Conservation (phyloP, 2,113 vertebrate species). For the Myiopsitta monachus region DNA sequence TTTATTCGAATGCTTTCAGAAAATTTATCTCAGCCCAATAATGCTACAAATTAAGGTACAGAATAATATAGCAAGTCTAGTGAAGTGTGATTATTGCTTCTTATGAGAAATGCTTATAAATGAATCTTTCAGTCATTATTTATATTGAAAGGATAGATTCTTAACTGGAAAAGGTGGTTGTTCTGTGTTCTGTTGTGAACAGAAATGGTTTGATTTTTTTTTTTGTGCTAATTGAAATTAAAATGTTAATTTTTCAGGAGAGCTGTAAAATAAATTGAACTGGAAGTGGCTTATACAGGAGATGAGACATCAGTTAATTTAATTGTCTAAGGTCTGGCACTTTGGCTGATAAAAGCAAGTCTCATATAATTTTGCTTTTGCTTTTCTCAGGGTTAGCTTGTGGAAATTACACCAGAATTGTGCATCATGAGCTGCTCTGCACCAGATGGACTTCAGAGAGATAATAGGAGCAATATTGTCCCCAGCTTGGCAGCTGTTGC, state of each 20-base stretch:
- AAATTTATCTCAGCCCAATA: neutral
- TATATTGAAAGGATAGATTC: neutral
- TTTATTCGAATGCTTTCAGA: neutral
- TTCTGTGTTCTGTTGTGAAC: neutral
- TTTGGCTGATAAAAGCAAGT: neutral
- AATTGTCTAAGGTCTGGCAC: constrained; percentile 9
- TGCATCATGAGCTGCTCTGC: neutral
- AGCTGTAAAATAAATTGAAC: constrained; percentile 19
- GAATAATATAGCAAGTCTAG: neutral
- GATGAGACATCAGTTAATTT: constrained; percentile 21
- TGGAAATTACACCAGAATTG: neutral
- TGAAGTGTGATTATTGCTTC: neutral
- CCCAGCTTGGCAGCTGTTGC: neutral
- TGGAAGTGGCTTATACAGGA: neutral
- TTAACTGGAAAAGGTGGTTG: neutral
- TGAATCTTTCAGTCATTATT: neutral
- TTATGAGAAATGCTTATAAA: neutral
- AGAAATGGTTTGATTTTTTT: neutral
- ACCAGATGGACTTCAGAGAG: constrained; percentile 24
- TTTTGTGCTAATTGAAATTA: constrained; percentile 26
- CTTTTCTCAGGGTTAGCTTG: neutral
- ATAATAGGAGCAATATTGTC: constrained; percentile 22
- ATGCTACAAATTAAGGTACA: neutral
- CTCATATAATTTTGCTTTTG: neutral
- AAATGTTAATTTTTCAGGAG: constrained; percentile 31